Evolutionary conservation across 1,140 invertebrate genomes (phyloP).

Genomic region (Drosophila ananassae): DNA sequence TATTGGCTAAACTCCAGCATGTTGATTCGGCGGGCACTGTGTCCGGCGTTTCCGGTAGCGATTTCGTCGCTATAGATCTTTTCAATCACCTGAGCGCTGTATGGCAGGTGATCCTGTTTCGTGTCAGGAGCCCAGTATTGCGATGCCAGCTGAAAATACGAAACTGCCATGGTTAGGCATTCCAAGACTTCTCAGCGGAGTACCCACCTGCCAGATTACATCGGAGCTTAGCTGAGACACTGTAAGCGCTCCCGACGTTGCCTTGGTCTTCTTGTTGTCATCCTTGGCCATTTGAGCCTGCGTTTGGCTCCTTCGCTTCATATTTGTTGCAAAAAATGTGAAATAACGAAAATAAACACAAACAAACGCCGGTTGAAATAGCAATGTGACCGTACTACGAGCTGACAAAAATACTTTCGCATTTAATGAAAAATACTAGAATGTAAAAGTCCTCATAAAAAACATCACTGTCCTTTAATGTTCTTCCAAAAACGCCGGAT

Average conservation of each 20-base stretch:
- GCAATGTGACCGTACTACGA: conserved; percentile 14
- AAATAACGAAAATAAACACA: conserved; percentile 24
- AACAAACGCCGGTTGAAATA: conserved; percentile 61
- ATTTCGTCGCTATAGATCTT: conserved; percentile 93
- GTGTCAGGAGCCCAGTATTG: conserved; percentile 95
- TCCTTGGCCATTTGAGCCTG: conserved; percentile 16
- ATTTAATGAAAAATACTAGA: background rate
- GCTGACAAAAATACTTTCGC: background rate
- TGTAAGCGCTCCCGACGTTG: conserved; percentile 86
- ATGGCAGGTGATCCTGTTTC: conserved; percentile 87
- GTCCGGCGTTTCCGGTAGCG: conserved; percentile 86
- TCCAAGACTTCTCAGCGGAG: conserved; percentile 30
- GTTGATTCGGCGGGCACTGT: conserved; percentile 94
- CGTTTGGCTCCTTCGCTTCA: conserved; percentile 71
- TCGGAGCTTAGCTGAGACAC: conserved; percentile 92
- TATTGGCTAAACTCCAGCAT: conserved; percentile 99
- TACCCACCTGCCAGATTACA: conserved; percentile 77
- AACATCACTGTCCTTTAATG: no score
- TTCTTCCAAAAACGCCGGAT: no score
- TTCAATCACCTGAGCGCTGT: conserved; percentile 90
- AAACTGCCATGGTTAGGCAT: background rate
- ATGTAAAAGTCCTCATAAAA: no score
- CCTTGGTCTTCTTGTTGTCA: conserved; percentile 29
- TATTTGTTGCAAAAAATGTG: conserved; percentile 11
- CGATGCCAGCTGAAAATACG: conserved; percentile 88